Conservation (phyloP, 2,797 vertebrate genomes). For the Danionella dracula region DNA sequence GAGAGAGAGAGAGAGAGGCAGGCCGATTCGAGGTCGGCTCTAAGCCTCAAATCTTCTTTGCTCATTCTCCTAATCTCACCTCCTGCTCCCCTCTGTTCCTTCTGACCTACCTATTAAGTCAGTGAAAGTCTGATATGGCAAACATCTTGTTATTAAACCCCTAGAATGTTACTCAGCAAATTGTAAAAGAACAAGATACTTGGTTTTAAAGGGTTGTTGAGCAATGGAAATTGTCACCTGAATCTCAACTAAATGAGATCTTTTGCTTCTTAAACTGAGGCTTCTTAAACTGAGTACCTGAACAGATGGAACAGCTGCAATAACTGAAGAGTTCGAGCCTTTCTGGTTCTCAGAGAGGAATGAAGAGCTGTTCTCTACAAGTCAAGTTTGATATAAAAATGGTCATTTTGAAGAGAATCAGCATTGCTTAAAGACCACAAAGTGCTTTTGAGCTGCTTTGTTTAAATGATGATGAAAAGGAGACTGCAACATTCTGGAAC, state of each 20-base stretch:
- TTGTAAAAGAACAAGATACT: not conserved
- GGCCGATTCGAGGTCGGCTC: conserved; percentile 62
- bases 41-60: conserved; percentile 59
- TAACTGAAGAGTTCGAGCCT: not conserved
- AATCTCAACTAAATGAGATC: not conserved
- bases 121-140: not conserved
- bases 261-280: not conserved
- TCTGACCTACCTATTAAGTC: conserved; percentile 1
- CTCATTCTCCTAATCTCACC: conserved; percentile 34
- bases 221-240: not conserved
- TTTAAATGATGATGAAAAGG: not conserved
- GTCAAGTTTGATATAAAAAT: not conserved
- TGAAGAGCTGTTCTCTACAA: not conserved
- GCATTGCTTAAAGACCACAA: not conserved
- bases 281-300: not conserved
- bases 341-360: not conserved
- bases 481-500: not conserved
- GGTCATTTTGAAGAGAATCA: not conserved
- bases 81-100: not conserved
- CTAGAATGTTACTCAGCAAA: not conserved
- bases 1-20: not conserved
- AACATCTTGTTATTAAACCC: not conserved
- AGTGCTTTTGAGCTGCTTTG: not conserved
- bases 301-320: not conserved
- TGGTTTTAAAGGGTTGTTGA: not conserved